These are phyloP conservation scores for Galeopterus variegatus DNA, from an alignment of 2,113 vertebrate species.

Conservation along the genomic window DNA sequence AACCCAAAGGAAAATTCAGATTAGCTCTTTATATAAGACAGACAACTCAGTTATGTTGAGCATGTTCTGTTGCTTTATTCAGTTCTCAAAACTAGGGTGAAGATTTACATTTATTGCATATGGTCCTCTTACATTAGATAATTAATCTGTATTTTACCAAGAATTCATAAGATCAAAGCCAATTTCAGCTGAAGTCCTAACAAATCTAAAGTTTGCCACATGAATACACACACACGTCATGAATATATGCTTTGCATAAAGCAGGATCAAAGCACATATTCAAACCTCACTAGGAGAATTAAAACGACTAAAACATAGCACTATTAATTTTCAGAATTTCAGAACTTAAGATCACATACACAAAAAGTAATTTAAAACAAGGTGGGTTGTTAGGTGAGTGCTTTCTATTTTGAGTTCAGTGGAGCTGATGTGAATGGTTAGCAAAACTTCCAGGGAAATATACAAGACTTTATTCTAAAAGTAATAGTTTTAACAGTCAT, in stretches of 20 bases:
- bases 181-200: background rate
- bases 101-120: background rate
- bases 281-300: background rate
- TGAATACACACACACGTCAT: background rate
- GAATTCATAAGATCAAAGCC: background rate
- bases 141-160: slow-evolving; percentile 37
- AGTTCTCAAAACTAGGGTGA: background rate
- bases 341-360: background rate
- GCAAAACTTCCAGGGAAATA: background rate
- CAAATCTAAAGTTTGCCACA: background rate
- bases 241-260: slow-evolving; percentile 23
- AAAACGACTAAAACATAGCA: background rate
- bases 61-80: background rate
- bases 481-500: background rate
- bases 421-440: background rate
- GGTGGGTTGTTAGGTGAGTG: background rate
- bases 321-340: background rate
- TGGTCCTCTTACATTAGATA: background rate
- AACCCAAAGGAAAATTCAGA: background rate
- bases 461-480: background rate
- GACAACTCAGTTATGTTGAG: background rate
- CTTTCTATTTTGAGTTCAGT: background rate
- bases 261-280: background rate
- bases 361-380: background rate
- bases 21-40: background rate